A percentile compares a stretch with the other conserved stretches of the same genome.
These are phyloP conservation scores for Ptyas mucosa DNA, from an alignment of 2,113 vertebrate species.

Conservation along the genomic window DNA sequence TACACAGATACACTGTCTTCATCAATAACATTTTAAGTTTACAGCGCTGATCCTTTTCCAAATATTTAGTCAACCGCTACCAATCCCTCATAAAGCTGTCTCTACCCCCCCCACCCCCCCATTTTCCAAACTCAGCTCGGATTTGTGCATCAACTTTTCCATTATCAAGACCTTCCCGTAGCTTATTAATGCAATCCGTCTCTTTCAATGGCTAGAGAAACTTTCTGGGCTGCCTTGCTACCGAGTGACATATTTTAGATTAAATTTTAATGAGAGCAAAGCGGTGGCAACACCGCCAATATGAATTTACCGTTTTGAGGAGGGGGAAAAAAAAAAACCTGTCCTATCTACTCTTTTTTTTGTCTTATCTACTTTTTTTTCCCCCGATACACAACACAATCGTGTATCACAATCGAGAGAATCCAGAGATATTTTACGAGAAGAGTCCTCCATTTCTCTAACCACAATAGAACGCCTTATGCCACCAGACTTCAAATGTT, in stretches of 20 bases:
- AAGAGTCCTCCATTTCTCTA: too few species aligned
- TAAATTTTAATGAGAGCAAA: background rate
- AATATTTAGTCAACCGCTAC: background rate
- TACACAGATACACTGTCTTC: background rate
- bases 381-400: background rate
- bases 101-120: background rate
- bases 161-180: background rate
- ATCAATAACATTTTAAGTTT: background rate
- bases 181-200: constrained; percentile 30
- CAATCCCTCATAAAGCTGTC: background rate
- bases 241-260: background rate
- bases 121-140: background rate
- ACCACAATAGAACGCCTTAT: too few species aligned
- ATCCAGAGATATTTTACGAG: too few species aligned
- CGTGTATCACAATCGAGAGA: too few species aligned
- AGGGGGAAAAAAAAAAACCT: background rate
- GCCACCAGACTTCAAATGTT: too few species aligned
- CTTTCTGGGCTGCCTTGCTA: background rate
- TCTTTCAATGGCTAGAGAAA: background rate
- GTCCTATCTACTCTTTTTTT: background rate
- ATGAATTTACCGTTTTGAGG: background rate
- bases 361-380: background rate
- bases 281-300: background rate
- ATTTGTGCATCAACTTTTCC: background rate
- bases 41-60: background rate